A percentile compares a stretch with the other conserved stretches of the same genome.
Evolutionary conservation across 1,140 invertebrate species (phyloP).

Genomic region (Macrobrachium rosenbergii): DNA sequence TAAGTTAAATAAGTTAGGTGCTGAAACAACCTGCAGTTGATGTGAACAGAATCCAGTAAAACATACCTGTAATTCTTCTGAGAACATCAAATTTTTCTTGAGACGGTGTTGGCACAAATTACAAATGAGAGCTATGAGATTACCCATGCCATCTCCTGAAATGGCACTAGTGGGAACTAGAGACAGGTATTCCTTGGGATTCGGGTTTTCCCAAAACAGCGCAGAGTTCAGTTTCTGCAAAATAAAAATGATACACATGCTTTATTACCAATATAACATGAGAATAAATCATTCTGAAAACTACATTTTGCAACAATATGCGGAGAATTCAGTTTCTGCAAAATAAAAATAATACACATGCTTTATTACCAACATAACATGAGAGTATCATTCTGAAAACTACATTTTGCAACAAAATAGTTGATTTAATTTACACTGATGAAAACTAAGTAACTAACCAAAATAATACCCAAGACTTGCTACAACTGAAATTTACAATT

Average conservation of each 20-base stretch:
- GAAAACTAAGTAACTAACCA: too few relatives aligned
- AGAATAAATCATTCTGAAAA: too few relatives aligned
- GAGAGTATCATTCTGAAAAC: too few relatives aligned
- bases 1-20: too few relatives aligned
- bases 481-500: too few relatives aligned
- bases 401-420: too few relatives aligned
- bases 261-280: too few relatives aligned
- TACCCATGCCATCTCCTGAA: conserved; percentile 98
- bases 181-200: conserved; percentile 92
- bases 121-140: conserved; percentile 93
- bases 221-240: conserved; percentile 89
- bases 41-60: neutral
- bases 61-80: conserved; percentile 85
- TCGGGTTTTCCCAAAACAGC: conserved; percentile 94
- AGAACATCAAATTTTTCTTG: conserved; percentile 91
- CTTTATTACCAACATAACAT: too few relatives aligned
- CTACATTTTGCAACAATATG: conserved; percentile 14
- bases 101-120: conserved; percentile 92
- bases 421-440: too few relatives aligned
- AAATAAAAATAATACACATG: conserved; percentile 8
- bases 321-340: conserved; percentile 89
- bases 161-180: conserved; percentile 98
- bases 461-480: too few relatives aligned
- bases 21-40: too few relatives aligned
- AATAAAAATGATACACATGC: neutral